Evolutionary conservation across 2,797 vertebrate species (phyloP).

Genomic region (Nyctibius grandis): DNA sequence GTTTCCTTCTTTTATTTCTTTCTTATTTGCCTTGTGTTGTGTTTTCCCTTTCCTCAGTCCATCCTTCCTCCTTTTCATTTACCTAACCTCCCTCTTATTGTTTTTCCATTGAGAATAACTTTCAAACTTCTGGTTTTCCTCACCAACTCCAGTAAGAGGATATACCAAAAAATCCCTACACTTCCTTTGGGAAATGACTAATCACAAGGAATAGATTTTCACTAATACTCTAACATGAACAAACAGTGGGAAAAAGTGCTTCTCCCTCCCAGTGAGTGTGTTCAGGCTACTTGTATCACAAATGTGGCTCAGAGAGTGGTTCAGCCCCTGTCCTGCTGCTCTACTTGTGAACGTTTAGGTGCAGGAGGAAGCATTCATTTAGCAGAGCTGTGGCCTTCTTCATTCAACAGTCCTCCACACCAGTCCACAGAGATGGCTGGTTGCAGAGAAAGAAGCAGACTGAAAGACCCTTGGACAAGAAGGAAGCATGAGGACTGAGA

Average conservation of each 20-base stretch:
- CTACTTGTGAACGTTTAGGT: not conserved
- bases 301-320: not conserved
- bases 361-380: not conserved
- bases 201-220: not conserved
- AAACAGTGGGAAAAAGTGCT: not conserved
- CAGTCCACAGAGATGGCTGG: not conserved
- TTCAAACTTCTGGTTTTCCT: not conserved
- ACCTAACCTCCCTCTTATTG: not conserved
- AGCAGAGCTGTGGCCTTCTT: not conserved
- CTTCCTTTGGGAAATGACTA: conserved; percentile 1
- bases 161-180: not conserved
- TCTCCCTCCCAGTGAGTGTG: not conserved
- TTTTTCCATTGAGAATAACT: not conserved
- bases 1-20: not conserved
- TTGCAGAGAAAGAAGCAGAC: not conserved
- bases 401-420: not conserved
- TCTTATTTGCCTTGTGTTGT: not conserved
- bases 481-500: not conserved
- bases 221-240: not conserved
- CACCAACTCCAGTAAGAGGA: not conserved
- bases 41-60: not conserved
- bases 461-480: not conserved
- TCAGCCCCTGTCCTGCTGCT: not conserved
- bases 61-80: conserved; percentile 32
- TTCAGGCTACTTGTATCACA: not conserved